Evolutionary conservation across 2,113 vertebrate genomes (phyloP).

Genomic region (Hippopotamus amphibius): DNA sequence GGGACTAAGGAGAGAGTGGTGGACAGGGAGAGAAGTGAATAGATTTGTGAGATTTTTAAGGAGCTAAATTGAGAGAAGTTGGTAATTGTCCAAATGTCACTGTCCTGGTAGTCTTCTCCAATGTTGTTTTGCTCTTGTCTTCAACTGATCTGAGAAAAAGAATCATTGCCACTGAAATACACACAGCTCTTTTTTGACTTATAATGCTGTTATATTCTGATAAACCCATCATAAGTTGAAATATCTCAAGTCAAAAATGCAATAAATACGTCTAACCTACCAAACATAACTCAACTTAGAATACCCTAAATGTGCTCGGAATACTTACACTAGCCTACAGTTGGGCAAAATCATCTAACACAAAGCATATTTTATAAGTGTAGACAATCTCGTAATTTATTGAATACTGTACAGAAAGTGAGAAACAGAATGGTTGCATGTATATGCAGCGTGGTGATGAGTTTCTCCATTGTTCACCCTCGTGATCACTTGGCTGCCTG

Average conservation of each 20-base stretch:
- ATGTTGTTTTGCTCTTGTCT: not conserved
- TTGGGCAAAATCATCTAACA: not conserved
- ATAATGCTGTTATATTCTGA: not conserved
- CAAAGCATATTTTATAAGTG: not conserved
- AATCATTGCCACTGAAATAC: not conserved
- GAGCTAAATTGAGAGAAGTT: not conserved
- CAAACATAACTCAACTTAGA: not conserved
- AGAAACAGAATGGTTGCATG: not conserved
- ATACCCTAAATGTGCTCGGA: not conserved
- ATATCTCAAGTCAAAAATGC: not conserved
- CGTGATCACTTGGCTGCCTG: not conserved
- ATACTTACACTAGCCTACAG: not conserved
- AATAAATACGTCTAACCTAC: not conserved
- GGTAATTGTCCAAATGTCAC: no score
- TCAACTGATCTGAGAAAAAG: not conserved
- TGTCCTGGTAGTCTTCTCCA: not conserved
- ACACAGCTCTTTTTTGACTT: not conserved
- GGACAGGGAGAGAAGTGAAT: not conserved
- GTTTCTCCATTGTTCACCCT: not conserved
- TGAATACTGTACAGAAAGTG: not conserved
- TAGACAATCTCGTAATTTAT: no score
- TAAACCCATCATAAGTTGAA: not conserved
- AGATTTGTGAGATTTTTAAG: not conserved
- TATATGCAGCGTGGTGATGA: not conserved
- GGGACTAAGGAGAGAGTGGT: not conserved